Conservation (phyloP, 2,113 vertebrate genomes). For the Fregata magnificens region DNA sequence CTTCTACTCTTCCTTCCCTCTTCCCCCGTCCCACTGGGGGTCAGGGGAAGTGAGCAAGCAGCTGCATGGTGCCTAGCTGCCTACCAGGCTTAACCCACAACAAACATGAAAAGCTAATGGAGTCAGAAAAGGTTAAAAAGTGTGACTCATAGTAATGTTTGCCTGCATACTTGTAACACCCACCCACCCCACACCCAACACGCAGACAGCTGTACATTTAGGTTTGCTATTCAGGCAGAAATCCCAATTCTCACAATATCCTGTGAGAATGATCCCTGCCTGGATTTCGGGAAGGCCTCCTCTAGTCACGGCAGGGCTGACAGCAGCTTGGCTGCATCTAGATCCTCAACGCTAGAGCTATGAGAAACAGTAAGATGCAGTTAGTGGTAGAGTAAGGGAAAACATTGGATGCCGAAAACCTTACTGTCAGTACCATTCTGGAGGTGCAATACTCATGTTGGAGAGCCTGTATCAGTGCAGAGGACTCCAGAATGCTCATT, state of each 20-base stretch:
- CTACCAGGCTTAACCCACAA: neutral
- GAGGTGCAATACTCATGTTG: neutral
- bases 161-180: neutral
- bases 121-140: neutral
- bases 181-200: no score
- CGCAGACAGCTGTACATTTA: neutral
- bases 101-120: neutral
- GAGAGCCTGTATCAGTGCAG: neutral
- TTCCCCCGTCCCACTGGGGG: no score
- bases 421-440: neutral
- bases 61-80: neutral
- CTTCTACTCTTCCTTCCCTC: neutral
- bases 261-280: neutral
- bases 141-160: neutral
- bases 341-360: neutral
- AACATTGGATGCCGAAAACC: neutral
- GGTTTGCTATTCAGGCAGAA: neutral
- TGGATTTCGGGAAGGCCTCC: neutral
- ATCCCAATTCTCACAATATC: neutral
- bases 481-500: neutral
- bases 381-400: neutral
- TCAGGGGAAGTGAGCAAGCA: neutral
- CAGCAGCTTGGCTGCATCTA: neutral
- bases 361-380: neutral
- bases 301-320: neutral